Conservation (phyloP, 2,113 vertebrate genomes). For the Vombatus ursinus region DNA sequence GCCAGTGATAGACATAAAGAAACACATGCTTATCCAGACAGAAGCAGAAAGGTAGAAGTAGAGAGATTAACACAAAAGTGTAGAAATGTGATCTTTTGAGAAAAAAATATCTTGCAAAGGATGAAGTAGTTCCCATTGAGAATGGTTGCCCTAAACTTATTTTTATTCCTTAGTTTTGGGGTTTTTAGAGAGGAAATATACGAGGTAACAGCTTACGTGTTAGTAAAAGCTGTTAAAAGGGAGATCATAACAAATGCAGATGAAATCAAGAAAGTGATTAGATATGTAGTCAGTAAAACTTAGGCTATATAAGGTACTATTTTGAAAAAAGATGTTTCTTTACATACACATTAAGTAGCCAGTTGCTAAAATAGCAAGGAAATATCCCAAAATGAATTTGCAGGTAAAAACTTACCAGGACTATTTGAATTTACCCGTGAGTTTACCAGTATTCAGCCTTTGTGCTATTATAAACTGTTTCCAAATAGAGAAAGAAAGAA, state of each 20-base stretch:
- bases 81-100: background rate
- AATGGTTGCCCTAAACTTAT: background rate
- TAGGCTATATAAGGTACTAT: background rate
- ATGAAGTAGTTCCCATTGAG: background rate
- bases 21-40: background rate
- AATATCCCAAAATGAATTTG: background rate
- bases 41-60: background rate
- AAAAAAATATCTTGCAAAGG: background rate
- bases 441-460: background rate
- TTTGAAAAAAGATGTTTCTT: background rate
- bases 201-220: background rate
- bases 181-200: background rate
- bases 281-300: background rate
- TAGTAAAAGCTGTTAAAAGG: background rate
- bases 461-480: background rate
- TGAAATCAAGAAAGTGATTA: background rate
- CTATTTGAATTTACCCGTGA: background rate
- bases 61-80: background rate
- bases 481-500: background rate
- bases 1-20: background rate
- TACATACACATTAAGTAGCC: background rate
- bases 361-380: background rate
- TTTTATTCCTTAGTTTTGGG: background rate
- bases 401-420: background rate
- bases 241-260: background rate